Conservation (phyloP, 2,797 vertebrate species). For the Octomys mimax region DNA sequence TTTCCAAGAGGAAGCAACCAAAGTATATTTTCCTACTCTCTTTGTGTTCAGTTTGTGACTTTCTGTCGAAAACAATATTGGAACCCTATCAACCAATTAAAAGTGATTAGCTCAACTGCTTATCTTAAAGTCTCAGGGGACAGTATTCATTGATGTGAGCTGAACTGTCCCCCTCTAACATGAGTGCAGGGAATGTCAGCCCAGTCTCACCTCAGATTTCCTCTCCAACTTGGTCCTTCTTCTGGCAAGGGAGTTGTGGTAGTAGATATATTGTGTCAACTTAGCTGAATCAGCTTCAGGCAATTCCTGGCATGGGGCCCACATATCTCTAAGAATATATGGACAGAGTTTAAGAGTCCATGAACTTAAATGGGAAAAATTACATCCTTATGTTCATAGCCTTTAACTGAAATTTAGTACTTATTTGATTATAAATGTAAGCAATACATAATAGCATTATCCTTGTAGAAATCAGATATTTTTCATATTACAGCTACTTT, state of each 20-base stretch:
- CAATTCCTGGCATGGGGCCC: no score
- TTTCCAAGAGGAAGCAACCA: not conserved
- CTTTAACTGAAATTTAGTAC: conserved; percentile 47
- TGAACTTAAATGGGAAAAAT: conserved; percentile 46
- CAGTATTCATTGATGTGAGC: not conserved
- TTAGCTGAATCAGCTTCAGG: no score
- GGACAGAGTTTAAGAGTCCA: conserved; percentile 6
- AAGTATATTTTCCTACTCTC: not conserved
- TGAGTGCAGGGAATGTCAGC: not conserved
- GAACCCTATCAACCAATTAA: not conserved
- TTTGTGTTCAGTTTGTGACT: not conserved
- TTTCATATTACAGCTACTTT: not conserved
- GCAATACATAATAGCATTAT: conserved; percentile 23
- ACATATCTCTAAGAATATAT: not conserved
- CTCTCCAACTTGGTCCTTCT: not conserved
- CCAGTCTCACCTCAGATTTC: not conserved
- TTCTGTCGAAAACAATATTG: not conserved
- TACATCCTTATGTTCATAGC: conserved; percentile 28
- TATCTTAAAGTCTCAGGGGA: not conserved
- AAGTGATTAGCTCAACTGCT: not conserved
- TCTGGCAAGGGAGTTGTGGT: not conserved
- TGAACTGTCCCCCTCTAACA: not conserved
- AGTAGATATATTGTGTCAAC: no score
- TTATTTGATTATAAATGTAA: conserved; percentile 40
- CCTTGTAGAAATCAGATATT: not conserved